Evolutionary conservation across 2,797 vertebrate genomes (phyloP).

Genomic region (Xiphophorus birchmanni): DNA sequence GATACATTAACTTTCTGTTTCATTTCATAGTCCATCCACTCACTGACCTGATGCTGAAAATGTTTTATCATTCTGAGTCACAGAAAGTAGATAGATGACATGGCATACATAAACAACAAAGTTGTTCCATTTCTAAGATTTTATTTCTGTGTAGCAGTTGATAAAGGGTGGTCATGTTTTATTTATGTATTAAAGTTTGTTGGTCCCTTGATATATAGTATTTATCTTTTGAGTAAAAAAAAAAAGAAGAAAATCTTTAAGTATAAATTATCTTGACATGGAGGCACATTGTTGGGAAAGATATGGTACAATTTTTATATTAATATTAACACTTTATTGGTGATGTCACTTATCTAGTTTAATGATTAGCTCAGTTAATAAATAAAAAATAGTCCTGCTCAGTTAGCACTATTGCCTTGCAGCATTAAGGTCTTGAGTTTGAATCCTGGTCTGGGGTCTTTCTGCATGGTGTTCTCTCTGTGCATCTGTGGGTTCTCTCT

Average conservation of each 20-base stretch:
- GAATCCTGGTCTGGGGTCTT: no score
- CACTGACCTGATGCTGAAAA: background rate
- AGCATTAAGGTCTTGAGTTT: no score
- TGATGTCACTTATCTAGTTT: no score
- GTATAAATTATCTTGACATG: no score
- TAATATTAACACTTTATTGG: no score
- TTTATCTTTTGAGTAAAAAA: background rate
- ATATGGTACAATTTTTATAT: no score
- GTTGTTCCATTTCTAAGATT: background rate
- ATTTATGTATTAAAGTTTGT: background rate
- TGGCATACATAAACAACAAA: background rate
- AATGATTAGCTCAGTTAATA: background rate
- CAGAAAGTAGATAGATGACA: background rate
- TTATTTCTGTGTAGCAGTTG: background rate
- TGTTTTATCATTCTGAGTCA: background rate
- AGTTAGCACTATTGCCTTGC: no score
- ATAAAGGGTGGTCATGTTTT: background rate
- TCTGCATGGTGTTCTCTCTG: background rate
- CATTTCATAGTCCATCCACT: background rate
- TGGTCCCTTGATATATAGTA: background rate
- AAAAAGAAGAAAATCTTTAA: no score
- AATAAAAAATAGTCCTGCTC: background rate
- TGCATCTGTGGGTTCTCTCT: background rate
- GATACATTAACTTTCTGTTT: background rate
- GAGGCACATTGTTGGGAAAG: no score